Percentiles rank a stretch among this genome's conserved stretches.
Evolutionary conservation across 2,888 invertebrate species (phyloP).

Genomic region (Ernsta delagoae): DNA sequence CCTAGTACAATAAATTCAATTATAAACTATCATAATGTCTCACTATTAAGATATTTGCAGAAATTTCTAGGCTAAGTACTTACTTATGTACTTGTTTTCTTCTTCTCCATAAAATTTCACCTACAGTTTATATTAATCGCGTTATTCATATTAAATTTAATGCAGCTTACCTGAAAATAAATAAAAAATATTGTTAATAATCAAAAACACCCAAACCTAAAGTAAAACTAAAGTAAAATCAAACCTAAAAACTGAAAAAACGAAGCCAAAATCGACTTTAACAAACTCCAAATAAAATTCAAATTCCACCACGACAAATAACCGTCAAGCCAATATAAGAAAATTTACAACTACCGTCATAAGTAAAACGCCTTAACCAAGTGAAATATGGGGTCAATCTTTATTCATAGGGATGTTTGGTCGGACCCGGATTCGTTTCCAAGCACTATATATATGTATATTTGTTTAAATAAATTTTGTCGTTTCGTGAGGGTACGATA

Average conservation of each 20-base stretch:
- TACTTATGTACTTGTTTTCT: too few relatives aligned
- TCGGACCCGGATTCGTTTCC: constrained; percentile 52
- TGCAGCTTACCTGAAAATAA: too few relatives aligned
- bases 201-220: too few relatives aligned
- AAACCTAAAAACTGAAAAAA: not conserved
- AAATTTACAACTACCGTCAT: constrained; percentile 73
- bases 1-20: too few relatives aligned
- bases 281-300: constrained; percentile 8
- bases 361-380: constrained; percentile 68
- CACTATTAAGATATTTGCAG: too few relatives aligned
- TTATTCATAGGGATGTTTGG: constrained; percentile 60
- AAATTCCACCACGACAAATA: constrained; percentile 21
- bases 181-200: too few relatives aligned
- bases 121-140: too few relatives aligned
- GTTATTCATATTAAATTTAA: too few relatives aligned
- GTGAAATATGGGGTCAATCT: constrained; percentile 70
- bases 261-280: constrained; percentile 3
- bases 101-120: too few relatives aligned
- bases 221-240: too few relatives aligned
- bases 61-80: too few relatives aligned
- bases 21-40: too few relatives aligned
- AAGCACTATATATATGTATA: constrained; percentile 57
- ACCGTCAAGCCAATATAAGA: constrained; percentile 45
- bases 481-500: constrained; percentile 25
- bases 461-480: constrained; percentile 65